Conservation (phyloP, 2,797 vertebrate genomes). For the Dallia pectoralis region DNA sequence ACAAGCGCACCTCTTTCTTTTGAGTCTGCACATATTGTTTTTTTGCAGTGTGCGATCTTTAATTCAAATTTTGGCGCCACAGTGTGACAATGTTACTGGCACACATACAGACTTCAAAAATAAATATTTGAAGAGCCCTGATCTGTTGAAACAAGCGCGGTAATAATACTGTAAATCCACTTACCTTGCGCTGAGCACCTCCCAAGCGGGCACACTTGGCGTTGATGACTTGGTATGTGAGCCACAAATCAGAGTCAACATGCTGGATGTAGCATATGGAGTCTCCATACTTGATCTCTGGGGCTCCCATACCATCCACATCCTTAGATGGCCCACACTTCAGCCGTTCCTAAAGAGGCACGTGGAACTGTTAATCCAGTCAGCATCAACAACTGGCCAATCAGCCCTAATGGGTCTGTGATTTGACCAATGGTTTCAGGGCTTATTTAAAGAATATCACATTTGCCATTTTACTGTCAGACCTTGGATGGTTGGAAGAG, state of each 20-base stretch:
- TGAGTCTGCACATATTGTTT: no score
- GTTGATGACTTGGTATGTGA: constrained; percentile 88
- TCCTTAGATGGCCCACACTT: constrained; percentile 76
- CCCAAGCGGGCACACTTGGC: constrained; percentile 82
- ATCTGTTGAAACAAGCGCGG: neutral
- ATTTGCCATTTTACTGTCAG: constrained; percentile 28
- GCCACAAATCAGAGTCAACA: constrained; percentile 87
- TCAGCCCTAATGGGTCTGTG: neutral
- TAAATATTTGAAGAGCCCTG: no score
- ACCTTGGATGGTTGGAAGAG: constrained; percentile 93
- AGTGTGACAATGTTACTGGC: no score
- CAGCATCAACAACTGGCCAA: neutral
- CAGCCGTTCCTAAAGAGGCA: constrained; percentile 76
- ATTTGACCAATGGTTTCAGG: neutral
- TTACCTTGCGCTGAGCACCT: constrained; percentile 82
- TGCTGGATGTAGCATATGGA: constrained; percentile 92
- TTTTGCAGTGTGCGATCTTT: no score
- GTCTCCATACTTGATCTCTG: constrained; percentile 95
- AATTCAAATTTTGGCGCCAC: no score
- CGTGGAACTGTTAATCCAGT: constrained; percentile 1
- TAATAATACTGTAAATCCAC: neutral
- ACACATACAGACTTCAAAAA: no score
- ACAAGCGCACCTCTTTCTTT: neutral
- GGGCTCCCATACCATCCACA: constrained; percentile 86
- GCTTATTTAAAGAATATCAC: no score